Conservation (phyloP, 2,888 invertebrate species). For the Yponomeuta plumbellus region DNA sequence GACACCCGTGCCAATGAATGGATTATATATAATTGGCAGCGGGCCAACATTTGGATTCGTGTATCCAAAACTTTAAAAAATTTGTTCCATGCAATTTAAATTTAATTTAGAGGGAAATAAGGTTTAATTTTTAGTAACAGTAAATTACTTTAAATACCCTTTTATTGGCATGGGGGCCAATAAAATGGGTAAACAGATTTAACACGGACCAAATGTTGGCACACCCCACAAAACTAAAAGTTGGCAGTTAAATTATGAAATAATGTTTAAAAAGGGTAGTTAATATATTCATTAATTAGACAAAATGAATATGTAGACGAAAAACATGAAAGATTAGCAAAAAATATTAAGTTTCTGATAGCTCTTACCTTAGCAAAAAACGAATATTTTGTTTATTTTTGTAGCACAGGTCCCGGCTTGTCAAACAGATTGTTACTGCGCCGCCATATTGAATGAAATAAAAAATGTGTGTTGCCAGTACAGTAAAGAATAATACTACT, state of each 20-base stretch:
- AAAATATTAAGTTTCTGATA: too few relatives aligned
- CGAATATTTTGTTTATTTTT: slow-evolving; percentile 13
- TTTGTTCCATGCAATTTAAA: not conserved
- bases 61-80: slow-evolving; percentile 2
- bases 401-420: slow-evolving; percentile 14
- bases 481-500: slow-evolving; percentile 9
- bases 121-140: too few relatives aligned
- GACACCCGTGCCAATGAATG: slow-evolving; percentile 16
- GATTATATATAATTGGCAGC: slow-evolving; percentile 16
- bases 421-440: slow-evolving; percentile 13
- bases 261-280: too few relatives aligned
- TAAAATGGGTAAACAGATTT: too few relatives aligned
- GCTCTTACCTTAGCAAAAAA: slow-evolving; percentile 14
- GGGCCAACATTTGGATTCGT: slow-evolving; percentile 17
- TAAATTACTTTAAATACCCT: too few relatives aligned
- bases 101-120: not conserved
- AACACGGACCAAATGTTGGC: too few relatives aligned
- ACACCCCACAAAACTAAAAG: too few relatives aligned
- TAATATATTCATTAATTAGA: too few relatives aligned
- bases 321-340: too few relatives aligned
- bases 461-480: slow-evolving; percentile 14
- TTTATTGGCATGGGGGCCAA: too few relatives aligned
- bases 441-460: slow-evolving; percentile 13
- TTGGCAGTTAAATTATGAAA: too few relatives aligned
- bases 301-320: too few relatives aligned